Evolutionary conservation across 2,888 invertebrate species (phyloP).

Genomic region (Phoronis australis): DNA sequence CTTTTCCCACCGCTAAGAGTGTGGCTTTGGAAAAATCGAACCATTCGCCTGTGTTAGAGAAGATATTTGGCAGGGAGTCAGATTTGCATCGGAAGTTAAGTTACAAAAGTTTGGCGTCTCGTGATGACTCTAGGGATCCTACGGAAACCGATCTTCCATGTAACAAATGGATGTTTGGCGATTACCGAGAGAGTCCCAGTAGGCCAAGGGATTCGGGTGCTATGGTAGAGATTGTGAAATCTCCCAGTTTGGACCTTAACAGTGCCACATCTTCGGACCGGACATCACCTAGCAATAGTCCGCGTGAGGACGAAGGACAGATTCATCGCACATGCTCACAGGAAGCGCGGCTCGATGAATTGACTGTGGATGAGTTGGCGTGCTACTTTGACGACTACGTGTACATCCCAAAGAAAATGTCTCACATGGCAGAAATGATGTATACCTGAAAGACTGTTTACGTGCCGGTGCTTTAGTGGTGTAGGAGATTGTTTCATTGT

Average conservation of each 20-base stretch:
- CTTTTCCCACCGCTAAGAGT: not conserved
- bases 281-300: not conserved
- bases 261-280: not conserved
- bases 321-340: slow-evolving; percentile 63
- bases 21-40: not conserved
- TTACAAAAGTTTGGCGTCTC: not conserved
- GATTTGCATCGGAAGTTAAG: too few species aligned
- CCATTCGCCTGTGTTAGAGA: too few species aligned
- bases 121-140: not conserved
- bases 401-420: slow-evolving; percentile 96
- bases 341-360: slow-evolving; percentile 72
- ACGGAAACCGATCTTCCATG: not conserved
- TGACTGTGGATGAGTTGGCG: slow-evolving; percentile 89
- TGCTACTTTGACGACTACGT: slow-evolving; percentile 93
- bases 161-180: not conserved
- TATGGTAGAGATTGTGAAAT: not conserved
- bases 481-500: too few species aligned
- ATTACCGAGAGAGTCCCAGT: not conserved
- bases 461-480: too few species aligned
- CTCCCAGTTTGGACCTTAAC: not conserved
- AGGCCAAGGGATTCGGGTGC: not conserved
- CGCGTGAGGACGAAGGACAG: not conserved
- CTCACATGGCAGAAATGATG: slow-evolving; percentile 97
- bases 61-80: too few species aligned
- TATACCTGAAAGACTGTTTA: too few species aligned